Conservation (phyloP, 2,797 vertebrate genomes). For the Linurgus olivaceus region DNA sequence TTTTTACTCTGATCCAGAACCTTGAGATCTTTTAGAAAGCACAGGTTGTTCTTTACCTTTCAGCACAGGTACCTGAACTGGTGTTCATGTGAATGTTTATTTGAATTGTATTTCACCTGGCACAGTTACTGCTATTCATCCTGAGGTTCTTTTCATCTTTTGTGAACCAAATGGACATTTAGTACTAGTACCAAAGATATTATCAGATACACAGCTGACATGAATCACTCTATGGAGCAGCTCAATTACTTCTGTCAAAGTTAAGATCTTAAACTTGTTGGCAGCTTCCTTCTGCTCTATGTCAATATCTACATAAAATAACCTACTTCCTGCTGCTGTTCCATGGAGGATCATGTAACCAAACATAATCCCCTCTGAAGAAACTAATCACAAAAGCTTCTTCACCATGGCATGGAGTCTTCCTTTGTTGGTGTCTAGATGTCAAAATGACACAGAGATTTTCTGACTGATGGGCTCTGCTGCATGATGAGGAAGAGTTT, state of each 20-base stretch:
- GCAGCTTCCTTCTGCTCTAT: background rate
- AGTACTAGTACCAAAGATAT: slow-evolving; percentile 9
- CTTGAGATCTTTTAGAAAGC: background rate
- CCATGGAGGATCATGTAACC: background rate
- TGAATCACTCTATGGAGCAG: background rate
- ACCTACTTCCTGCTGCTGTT: background rate
- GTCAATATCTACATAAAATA: background rate
- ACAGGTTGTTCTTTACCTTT: slow-evolving; percentile 16
- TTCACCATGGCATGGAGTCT: background rate
- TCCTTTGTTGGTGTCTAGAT: background rate
- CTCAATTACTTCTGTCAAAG: background rate
- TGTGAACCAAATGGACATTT: slow-evolving; percentile 4
- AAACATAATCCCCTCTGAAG: background rate
- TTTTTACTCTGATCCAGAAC: background rate
- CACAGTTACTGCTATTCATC: background rate
- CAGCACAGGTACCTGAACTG: background rate
- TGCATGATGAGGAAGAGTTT: background rate
- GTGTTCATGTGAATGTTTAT: background rate
- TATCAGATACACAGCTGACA: background rate
- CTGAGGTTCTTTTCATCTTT: slow-evolving; percentile 40
- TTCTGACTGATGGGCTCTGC: background rate
- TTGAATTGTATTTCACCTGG: slow-evolving; percentile 26
- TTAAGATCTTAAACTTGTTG: background rate
- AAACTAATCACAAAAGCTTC: background rate
- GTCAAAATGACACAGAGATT: background rate